Evolutionary conservation across 2,797 vertebrate genomes (phyloP), one percentile per base, ranked within the genome.

Genomic region (Botia kubotai): DNA sequence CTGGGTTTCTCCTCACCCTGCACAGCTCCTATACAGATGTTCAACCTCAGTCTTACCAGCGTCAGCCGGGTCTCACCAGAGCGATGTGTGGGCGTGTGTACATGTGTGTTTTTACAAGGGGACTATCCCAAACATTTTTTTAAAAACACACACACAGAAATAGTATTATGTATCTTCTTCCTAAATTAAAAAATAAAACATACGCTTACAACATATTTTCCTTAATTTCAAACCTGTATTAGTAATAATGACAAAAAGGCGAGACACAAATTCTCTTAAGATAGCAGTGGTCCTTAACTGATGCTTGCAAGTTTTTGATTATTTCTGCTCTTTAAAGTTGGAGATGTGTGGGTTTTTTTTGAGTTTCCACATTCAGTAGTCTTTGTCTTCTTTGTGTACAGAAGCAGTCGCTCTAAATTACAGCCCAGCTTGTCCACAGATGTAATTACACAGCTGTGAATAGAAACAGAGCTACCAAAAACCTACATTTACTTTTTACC

Each of bases 331-430:
- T 58, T 19, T 50, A 43, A 63, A 62, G 21, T n/a, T 39, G 36
- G 46, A 50, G 48, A 63, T 66, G 11, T 5, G 19, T 21, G 12
- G 2, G 2, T 33, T 52, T 55, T 57, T 21, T 52, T 72, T 67
- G 65, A 55, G 53, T 50, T 79, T 63, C 69, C 46, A 53, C 33
- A 10, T 75, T 66, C 65, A 73, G 76, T 79, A 82, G 29, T 48
- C 75, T 81, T 68, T 78, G 74, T 77, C 63, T 57, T 76, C 53
- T 19, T 2, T 6, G 12, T 26, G 14, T 72, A 66, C 68, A 66
- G 60, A 79, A 72, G 46, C 69, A 72, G 48, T 60, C 71, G 69
- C 77, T 82, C 5, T 33, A 82, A 84, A 84, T 86, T 78, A 85
- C 33, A 77, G 72, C 43, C 67, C 77, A 62, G 21, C 50, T 58